Conservation (phyloP, 2,113 vertebrate genomes). For the Halichoeres trimaculatus region DNA sequence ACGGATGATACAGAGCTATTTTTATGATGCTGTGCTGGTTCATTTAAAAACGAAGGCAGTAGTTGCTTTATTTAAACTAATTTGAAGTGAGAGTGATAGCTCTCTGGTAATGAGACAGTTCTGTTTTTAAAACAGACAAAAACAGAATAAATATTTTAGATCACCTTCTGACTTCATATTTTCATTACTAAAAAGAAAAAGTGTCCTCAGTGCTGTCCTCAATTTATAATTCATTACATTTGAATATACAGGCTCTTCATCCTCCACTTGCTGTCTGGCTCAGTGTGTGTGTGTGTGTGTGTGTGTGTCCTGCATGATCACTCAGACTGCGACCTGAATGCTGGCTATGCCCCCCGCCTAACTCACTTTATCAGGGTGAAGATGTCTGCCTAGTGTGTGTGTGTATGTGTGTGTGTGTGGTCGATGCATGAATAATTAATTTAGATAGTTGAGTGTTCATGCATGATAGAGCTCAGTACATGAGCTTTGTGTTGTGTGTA, state of each 20-base stretch:
- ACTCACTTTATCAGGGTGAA: constrained; percentile 19
- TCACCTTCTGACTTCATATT: neutral
- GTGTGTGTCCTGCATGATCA: too few relatives aligned
- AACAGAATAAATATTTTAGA: constrained; percentile 52
- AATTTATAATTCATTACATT: neutral
- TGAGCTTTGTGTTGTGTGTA: constrained; percentile 20
- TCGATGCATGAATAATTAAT: constrained; percentile 62
- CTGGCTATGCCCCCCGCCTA: neutral
- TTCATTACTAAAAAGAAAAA: neutral
- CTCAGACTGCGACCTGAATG: constrained; percentile 35
- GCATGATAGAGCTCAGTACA: constrained; percentile 32
- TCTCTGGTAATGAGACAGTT: neutral
- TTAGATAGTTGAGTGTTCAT: constrained; percentile 36
- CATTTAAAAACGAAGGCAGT: neutral
- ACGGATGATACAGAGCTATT: neutral
- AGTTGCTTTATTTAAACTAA: constrained; percentile 5
- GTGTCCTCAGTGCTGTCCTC: too few relatives aligned
- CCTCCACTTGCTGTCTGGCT: neutral
- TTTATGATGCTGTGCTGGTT: constrained; percentile 3
- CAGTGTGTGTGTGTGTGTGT: neutral
- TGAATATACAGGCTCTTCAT: neutral
- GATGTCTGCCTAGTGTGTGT: constrained; percentile 10
- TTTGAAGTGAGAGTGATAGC: neutral
- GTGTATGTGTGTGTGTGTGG: constrained; percentile 32
- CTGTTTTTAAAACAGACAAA: constrained; percentile 23